Percentiles rank a stretch among this genome's conserved stretches.
Conservation (phyloP, 2,888 invertebrate species). For the Vannuccia rotundouncinata region DNA sequence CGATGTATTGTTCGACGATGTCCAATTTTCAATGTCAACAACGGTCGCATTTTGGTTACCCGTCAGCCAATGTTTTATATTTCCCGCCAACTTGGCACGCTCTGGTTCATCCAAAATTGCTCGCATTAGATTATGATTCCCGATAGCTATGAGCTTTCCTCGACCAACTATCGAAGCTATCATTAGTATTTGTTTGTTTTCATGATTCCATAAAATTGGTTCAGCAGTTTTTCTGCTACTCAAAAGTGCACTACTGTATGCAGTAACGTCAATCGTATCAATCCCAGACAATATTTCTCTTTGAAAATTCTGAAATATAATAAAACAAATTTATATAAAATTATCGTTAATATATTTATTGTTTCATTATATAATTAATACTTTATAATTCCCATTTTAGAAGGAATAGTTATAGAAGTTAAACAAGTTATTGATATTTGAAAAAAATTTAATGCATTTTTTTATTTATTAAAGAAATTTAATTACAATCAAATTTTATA, state of each 20-base stretch:
- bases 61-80: neutral
- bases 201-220: neutral
- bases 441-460: neutral
- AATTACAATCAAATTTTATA: too few relatives aligned
- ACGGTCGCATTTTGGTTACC: neutral
- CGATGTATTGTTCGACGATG: neutral
- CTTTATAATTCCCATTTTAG: too few relatives aligned
- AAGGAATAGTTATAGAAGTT: too few relatives aligned
- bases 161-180: neutral
- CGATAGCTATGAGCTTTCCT: neutral
- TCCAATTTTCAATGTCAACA: neutral
- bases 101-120: neutral
- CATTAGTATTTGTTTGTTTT: neutral
- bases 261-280: neutral
- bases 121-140: neutral
- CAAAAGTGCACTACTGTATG: neutral
- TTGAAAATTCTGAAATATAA: neutral
- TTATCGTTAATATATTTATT: neutral
- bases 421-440: too few relatives aligned
- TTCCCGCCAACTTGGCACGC: neutral
- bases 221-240: neutral
- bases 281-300: neutral
- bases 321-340: neutral
- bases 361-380: neutral
- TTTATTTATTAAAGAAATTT: too few relatives aligned